Percentiles rank a stretch among this genome's conserved stretches.
Conservation (phyloP, 2,113 vertebrate species). For the Arizona elegans region DNA sequence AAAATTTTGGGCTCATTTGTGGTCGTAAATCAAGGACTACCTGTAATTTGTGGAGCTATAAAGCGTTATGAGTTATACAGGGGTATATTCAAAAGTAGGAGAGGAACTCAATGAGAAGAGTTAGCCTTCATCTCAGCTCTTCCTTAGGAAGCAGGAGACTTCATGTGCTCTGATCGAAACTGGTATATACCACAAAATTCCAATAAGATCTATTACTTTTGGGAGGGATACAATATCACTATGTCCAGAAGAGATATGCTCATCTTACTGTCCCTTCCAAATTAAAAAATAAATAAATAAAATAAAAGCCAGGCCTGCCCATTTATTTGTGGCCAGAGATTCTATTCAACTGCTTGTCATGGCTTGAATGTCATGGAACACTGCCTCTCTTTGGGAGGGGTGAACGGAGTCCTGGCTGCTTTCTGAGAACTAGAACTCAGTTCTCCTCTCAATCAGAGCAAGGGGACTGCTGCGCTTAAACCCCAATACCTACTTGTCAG, state of each 20-base stretch:
- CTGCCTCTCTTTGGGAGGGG: background rate
- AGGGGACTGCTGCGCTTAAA: slow-evolving; percentile 43
- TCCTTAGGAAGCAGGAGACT: no score
- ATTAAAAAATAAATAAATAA: background rate
- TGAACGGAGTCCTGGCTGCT: background rate
- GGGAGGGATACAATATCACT: background rate
- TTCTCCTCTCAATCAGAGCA: background rate
- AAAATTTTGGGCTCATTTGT: background rate
- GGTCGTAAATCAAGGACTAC: background rate
- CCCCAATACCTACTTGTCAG: slow-evolving; percentile 89
- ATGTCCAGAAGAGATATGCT: background rate
- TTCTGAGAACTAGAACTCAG: background rate
- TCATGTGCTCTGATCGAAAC: background rate
- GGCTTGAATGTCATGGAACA: no score
- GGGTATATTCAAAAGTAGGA: background rate
- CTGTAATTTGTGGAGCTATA: background rate
- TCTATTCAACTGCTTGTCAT: background rate
- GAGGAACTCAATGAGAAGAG: background rate
- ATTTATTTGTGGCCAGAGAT: background rate
- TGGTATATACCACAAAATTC: background rate
- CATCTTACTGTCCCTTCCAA: background rate
- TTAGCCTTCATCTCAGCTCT: background rate
- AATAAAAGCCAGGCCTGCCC: background rate
- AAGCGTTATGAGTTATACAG: no score
- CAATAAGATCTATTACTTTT: no score